A percentile compares a stretch with the other conserved stretches of the same genome.
Conservation (phyloP, 23 tunicate genomes). For the Trididemnum nubilum region DNA sequence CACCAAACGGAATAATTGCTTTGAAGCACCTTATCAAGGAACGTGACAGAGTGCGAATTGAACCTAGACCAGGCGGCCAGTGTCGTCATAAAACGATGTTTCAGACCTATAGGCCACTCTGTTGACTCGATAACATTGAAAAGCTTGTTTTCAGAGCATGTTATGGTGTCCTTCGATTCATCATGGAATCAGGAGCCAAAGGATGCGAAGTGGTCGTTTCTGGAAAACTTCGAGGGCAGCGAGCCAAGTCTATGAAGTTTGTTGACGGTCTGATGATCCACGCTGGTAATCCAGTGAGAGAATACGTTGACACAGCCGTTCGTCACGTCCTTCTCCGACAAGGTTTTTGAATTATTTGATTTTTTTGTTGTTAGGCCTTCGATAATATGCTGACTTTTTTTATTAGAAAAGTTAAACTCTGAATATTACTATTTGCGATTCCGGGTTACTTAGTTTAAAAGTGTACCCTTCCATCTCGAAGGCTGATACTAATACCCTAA, state of each 20-base stretch:
- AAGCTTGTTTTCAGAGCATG: conserved; percentile 70
- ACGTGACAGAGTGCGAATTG: too few species aligned
- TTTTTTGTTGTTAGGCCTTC: neutral
- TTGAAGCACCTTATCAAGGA: too few species aligned
- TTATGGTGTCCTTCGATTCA: conserved; percentile 96
- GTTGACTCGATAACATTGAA: too few species aligned
- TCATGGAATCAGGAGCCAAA: conserved; percentile 99
- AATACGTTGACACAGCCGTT: conserved; percentile 96
- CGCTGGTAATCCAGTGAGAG: conserved; percentile 94
- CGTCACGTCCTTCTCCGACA: conserved; percentile 95
- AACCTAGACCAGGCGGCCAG: too few species aligned
- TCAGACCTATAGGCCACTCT: too few species aligned
- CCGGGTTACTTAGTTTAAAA: too few species aligned
- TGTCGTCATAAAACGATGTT: too few species aligned
- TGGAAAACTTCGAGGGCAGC: conserved; percentile 88
- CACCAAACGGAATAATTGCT: too few species aligned
- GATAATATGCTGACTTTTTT: neutral
- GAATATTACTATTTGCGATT: neutral
- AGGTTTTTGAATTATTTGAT: too few species aligned
- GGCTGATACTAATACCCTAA: too few species aligned
- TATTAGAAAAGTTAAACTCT: neutral
- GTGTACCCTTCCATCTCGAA: too few species aligned
- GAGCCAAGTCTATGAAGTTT: conserved; percentile 98
- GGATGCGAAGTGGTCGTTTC: conserved; percentile 98
- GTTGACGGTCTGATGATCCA: conserved; percentile 97